Evolutionary conservation across 2,888 invertebrate genomes (phyloP).

Genomic region (Sipunculus nudus): DNA sequence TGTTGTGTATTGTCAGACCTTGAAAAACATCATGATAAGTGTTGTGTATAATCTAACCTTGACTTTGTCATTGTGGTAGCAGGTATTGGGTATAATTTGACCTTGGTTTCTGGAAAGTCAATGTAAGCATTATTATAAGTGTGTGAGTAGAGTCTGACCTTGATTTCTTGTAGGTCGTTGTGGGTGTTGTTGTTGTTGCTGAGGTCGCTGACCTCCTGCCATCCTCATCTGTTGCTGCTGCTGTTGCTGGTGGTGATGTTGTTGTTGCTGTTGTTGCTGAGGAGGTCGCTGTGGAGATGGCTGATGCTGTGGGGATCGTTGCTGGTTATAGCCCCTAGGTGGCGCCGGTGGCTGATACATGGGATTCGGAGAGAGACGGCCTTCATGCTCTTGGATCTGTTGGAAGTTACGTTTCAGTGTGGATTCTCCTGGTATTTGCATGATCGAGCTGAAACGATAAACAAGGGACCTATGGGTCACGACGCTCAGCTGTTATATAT

Average conservation of each 20-base stretch:
- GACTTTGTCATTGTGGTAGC: too few relatives aligned
- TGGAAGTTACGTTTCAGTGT: slow-evolving; percentile 97
- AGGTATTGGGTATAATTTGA: too few relatives aligned
- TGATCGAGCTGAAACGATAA: slow-evolving; percentile 75
- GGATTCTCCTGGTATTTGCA: slow-evolving; percentile 90
- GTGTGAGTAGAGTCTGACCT: too few relatives aligned
- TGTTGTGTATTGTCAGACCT: too few relatives aligned
- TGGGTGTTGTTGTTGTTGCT: slow-evolving; percentile 20
- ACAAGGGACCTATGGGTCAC: too few relatives aligned
- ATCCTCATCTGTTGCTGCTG: slow-evolving; percentile 41
- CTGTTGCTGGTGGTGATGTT: slow-evolving; percentile 69
- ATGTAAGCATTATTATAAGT: too few relatives aligned
- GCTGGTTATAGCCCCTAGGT: slow-evolving; percentile 21
- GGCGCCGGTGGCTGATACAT: slow-evolving; percentile 39
- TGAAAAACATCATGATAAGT: too few relatives aligned
- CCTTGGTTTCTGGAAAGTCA: too few relatives aligned
- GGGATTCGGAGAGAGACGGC: slow-evolving; percentile 42
- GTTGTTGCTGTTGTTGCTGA: slow-evolving; percentile 38
- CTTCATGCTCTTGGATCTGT: slow-evolving; percentile 80
- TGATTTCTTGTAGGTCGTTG: neutral
- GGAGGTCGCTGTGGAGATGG: slow-evolving; percentile 31
- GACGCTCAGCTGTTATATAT: too few relatives aligned
- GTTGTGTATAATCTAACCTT: too few relatives aligned
- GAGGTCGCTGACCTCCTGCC: slow-evolving; percentile 35
- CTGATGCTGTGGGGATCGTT: slow-evolving; percentile 13